A percentile compares a stretch with the other conserved stretches of the same genome.
Evolutionary conservation across 2,113 vertebrate genomes (phyloP).

Genomic region (Psittacara wagleri): DNA sequence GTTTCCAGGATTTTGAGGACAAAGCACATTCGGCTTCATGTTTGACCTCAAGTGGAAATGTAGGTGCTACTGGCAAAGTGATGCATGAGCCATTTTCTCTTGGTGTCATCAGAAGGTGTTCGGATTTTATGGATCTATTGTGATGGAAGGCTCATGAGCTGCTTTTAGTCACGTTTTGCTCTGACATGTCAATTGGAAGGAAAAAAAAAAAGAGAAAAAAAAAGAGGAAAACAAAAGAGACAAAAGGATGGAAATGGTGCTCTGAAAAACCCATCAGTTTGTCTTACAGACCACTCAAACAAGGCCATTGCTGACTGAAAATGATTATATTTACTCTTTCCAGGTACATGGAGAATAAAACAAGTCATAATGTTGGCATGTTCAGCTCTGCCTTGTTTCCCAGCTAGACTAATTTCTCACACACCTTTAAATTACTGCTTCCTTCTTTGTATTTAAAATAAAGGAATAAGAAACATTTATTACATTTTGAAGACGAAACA

Average conservation of each 20-base stretch:
- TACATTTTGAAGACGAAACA: neutral
- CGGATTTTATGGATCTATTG: neutral
- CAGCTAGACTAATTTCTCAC: neutral
- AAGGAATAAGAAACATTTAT: neutral
- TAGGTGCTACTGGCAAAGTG: neutral
- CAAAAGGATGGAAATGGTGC: neutral
- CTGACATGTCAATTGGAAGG: neutral
- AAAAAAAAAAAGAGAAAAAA: too few relatives aligned
- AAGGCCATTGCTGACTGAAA: conserved; percentile 9
- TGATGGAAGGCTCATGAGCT: neutral
- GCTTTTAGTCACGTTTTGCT: neutral
- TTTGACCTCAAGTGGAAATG: neutral
- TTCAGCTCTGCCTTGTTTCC: neutral
- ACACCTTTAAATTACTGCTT: neutral
- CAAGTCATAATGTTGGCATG: neutral
- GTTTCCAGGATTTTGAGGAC: neutral
- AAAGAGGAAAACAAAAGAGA: neutral
- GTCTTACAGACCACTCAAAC: neutral
- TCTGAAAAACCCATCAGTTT: neutral
- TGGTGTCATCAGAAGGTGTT: neutral
- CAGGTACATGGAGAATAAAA: neutral
- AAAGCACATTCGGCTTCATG: neutral
- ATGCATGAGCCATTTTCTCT: neutral
- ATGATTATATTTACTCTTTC: neutral
- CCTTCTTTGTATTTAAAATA: neutral